Evolutionary conservation across 2,888 invertebrate species (phyloP), one percentile per base, ranked within the genome.

Genomic region (Nineta flava): DNA sequence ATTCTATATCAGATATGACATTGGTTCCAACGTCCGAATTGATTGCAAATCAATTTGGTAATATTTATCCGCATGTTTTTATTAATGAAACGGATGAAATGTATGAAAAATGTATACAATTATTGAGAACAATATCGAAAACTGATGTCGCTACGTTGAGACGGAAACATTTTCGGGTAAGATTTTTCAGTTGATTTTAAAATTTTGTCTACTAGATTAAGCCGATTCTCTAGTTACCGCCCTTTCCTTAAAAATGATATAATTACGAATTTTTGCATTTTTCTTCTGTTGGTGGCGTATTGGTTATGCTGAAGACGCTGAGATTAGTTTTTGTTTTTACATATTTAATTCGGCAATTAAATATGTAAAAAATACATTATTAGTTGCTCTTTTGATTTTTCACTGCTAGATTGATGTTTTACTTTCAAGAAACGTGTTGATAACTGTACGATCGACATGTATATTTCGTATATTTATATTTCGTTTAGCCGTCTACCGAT

Each of bases 21-120:
- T 74, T 75, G 56, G 70, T 73, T 52, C 73, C 76, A 3, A 67
- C 77, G 16, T 68, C 75, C 0, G 75, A 78, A 38, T 73, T 84
- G 55, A 66, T 86, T 12, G 70, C 73, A 2, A 75, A 74, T 50
- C 76, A 81, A 50, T 83, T 83, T 59, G 74, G 83, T 47, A 76
- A 80, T 46, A 78, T 84, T 47, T 87, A 83, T 55, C 75, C 83
- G 1, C 75, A 85, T 54, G 68, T 82, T 2, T 79, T 80, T 60
- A 66, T 87, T 49, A 76, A 77, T 35, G 79, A 82, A 61, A 61
- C 70, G 1, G 69, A 72, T 2, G 73, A 74, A 17, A 66, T 76
- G 10, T 73, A 75, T 9, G 73, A 75, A 42, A 71, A 75, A 54
- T 82, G 81, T 59, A 75, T 80, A 54, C 66, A 69, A 47, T 70